Base-by-base conservation (phyloP, 2,888 invertebrate species). In the Pimpla rufipes region DNA sequence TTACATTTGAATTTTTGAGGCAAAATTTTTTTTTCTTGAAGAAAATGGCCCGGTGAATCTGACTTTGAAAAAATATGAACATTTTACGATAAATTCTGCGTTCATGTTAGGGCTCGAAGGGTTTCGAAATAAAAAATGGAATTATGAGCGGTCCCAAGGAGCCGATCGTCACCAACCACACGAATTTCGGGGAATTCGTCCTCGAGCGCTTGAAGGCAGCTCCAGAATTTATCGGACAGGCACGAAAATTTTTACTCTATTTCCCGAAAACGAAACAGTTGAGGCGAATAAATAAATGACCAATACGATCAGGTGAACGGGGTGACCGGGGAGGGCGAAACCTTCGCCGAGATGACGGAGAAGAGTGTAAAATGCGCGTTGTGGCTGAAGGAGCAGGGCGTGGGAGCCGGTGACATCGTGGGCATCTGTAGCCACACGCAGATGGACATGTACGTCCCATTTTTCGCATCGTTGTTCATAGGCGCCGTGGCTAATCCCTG, bases 401-500 rank as follows among this genome's bases (percentile, higher is more conserved):
- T 92, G 0, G 57, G 71, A 35, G 59, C 76, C 0, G 87, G 85
- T 2, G 92, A 92, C 35, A 74, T 92, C 0, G 59, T 93, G 21
- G 76, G 76, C 5, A 64, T 90, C 23, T 90, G 90, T 16, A 87
- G 90, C 0, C 86, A 88, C 23, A 91, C 91, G 82, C 89, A 88
- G 2, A 47, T 88, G 21, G 88, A 92, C 52, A 79, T 80, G 16
- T 87, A 88, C 11, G 85, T 89, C 13, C 91, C 93, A 0, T 90
- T 85, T 29, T 29, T 90, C 0, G 91, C 91, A 3, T 82, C 88
- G 0, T 35, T 89, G 5, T 90, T 84, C 5, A 29, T 90, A 0
- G 91, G 90, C 0, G 90, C 90, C 0, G 85, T 89, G 4, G 88
- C 87, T 18, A 92, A 90, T 80, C 84, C 91, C 0, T 92, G 91